phyloP scores from a whole-genome alignment of 2,888 invertebrate species.

The Unio pictorum region DNA sequence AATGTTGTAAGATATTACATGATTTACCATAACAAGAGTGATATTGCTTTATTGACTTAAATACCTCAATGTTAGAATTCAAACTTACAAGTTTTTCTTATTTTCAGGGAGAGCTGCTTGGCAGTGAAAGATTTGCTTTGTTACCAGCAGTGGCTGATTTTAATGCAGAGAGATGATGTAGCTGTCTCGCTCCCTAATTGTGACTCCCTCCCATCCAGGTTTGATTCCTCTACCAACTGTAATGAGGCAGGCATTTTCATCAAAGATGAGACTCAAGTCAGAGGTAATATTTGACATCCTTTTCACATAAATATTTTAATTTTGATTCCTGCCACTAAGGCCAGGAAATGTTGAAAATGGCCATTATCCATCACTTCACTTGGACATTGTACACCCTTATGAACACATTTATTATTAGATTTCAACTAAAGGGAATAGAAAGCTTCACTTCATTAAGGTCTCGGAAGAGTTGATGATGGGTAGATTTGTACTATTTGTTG shows the following conservation, averaged over 20 bases:
- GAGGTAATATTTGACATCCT: constrained; percentile 77
- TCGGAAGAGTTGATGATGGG: no score
- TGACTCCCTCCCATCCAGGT: constrained; percentile 81
- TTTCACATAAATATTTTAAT: neutral
- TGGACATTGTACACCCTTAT: no score
- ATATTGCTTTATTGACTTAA: neutral
- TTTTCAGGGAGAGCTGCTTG: constrained; percentile 87
- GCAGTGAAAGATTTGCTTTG: constrained; percentile 93
- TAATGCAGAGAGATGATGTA: constrained; percentile 81
- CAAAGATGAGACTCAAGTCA: constrained; percentile 85
- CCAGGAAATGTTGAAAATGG: no score
- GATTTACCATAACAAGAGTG: neutral
- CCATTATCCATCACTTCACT: no score
- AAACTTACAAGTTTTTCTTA: neutral
- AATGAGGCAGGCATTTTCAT: constrained; percentile 89
- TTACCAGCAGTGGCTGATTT: constrained; percentile 92
- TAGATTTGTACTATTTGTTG: no score
- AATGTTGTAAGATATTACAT: no score
- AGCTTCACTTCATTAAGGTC: no score
- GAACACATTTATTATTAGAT: no score
- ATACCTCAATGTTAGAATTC: neutral
- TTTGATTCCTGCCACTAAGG: no score
- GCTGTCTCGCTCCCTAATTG: constrained; percentile 92
- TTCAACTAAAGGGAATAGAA: no score
- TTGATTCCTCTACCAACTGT: constrained; percentile 77